Evolutionary conservation across 2,113 vertebrate species (phyloP).

Genomic region (Archilochus colubris): DNA sequence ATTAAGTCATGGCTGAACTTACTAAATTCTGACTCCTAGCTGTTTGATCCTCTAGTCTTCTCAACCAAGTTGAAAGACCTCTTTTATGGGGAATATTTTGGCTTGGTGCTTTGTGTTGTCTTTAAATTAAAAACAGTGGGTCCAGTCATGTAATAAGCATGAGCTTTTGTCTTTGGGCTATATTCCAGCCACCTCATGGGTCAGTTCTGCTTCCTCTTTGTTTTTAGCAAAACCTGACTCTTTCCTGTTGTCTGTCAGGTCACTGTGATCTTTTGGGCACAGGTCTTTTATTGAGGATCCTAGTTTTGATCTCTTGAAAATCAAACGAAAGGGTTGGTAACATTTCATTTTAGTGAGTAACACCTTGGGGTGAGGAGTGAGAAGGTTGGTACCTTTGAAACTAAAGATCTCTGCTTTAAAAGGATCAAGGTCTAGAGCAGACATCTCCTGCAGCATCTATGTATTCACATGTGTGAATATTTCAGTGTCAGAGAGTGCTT

Average conservation of each 20-base stretch:
- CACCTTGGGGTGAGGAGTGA: accelerated
- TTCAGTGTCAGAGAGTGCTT: not conserved
- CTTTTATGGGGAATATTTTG: accelerated
- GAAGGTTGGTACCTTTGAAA: not conserved
- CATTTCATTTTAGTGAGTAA: not conserved
- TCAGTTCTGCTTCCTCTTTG: not conserved
- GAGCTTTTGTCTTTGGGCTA: not conserved
- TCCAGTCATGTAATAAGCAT: not conserved
- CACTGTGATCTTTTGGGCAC: not conserved
- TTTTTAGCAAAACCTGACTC: not conserved
- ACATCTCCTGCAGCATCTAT: not conserved
- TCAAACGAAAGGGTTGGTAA: not conserved
- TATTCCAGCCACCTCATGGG: not conserved
- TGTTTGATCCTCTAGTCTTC: not conserved
- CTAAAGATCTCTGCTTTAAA: not conserved
- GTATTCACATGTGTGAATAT: not conserved
- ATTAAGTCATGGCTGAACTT: not conserved
- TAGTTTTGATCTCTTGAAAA: not conserved
- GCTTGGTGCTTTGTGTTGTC: accelerated
- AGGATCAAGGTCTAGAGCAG: not conserved
- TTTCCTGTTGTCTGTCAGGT: not conserved
- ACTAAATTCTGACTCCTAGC: not conserved
- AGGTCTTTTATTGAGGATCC: not conserved
- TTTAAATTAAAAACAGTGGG: not conserved
- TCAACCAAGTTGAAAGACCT: not conserved